Percentiles rank a stretch among this genome's conserved stretches.
phyloP scores from a whole-genome alignment of 1,140 invertebrate genomes.

The Leptopilina clavipes region DNA sequence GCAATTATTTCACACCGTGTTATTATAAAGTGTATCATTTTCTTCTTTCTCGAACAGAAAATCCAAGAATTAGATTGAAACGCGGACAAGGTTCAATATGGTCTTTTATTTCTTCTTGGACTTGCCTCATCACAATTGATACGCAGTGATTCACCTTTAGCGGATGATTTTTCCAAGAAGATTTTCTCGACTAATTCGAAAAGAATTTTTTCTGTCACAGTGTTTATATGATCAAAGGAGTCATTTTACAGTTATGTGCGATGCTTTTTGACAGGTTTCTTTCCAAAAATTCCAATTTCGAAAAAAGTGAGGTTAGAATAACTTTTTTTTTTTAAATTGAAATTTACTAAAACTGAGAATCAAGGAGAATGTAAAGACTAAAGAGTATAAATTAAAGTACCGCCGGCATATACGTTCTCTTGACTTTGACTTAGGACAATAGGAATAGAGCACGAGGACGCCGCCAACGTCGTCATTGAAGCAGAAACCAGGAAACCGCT shows the following conservation, averaged over 20 bases:
- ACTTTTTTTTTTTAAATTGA: too few relatives aligned
- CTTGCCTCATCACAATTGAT: too few relatives aligned
- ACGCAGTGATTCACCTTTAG: constrained; percentile 3
- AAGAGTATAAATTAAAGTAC: too few relatives aligned
- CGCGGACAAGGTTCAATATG: not conserved
- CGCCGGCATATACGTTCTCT: constrained; percentile 53
- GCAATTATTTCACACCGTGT: not conserved
- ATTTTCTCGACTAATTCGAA: not conserved
- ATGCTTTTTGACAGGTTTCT: not conserved
- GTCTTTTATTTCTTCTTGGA: not conserved
- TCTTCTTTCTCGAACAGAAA: constrained; percentile 1
- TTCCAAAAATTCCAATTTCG: not conserved
- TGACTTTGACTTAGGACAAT: constrained; percentile 61
- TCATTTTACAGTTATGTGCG: not conserved
- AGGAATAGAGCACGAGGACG: constrained; percentile 7
- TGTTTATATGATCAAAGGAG: not conserved
- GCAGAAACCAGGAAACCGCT: constrained; percentile 14
- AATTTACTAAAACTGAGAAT: too few relatives aligned
- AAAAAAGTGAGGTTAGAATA: too few relatives aligned
- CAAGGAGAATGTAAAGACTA: too few relatives aligned
- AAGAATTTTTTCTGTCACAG: not conserved
- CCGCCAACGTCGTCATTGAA: constrained; percentile 38
- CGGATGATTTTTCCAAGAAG: constrained; percentile 16
- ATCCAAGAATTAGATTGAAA: not conserved
- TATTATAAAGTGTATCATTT: constrained; percentile 3